Conservation (phyloP, 2,113 vertebrate species). For the Mohoua ochrocephala region DNA sequence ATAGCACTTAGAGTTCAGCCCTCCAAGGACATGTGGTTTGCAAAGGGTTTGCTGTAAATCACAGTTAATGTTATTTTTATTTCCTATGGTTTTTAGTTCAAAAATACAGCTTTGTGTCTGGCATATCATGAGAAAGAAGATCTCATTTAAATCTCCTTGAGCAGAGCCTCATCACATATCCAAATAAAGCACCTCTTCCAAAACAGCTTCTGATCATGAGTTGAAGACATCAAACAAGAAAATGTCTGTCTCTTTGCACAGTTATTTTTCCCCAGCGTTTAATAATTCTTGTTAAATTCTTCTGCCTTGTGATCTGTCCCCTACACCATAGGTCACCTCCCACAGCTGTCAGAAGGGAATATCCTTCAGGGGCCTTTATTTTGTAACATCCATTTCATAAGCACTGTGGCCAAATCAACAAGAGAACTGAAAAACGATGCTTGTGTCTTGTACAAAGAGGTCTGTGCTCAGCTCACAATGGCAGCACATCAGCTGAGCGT, state of each 20-base stretch:
- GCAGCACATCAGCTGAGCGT: neutral
- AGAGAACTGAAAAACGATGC: neutral
- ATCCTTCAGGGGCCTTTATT: neutral
- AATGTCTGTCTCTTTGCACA: neutral
- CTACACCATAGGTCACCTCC: neutral
- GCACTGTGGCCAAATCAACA: neutral
- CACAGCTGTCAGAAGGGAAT: neutral
- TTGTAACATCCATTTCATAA: slow-evolving; percentile 18
- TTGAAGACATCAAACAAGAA: neutral
- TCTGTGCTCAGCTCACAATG: neutral
- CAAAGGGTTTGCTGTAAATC: neutral
- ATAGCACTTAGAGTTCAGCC: neutral
- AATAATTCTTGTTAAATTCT: slow-evolving; percentile 1
- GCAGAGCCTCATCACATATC: neutral
- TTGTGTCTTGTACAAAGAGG: neutral
- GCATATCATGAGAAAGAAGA: neutral
- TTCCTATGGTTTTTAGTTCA: neutral
- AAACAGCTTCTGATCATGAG: slow-evolving; percentile 5
- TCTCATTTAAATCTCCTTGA: neutral
- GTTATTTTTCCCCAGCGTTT: neutral
- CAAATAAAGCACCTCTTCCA: slow-evolving; percentile 7
- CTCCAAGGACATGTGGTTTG: neutral
- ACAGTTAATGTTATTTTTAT: slow-evolving; percentile 28
- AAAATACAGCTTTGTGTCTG: neutral
- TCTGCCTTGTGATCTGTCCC: slow-evolving; percentile 28